Base-by-base conservation (phyloP, 2,113 vertebrate species). In the Ondatra zibethicus region DNA sequence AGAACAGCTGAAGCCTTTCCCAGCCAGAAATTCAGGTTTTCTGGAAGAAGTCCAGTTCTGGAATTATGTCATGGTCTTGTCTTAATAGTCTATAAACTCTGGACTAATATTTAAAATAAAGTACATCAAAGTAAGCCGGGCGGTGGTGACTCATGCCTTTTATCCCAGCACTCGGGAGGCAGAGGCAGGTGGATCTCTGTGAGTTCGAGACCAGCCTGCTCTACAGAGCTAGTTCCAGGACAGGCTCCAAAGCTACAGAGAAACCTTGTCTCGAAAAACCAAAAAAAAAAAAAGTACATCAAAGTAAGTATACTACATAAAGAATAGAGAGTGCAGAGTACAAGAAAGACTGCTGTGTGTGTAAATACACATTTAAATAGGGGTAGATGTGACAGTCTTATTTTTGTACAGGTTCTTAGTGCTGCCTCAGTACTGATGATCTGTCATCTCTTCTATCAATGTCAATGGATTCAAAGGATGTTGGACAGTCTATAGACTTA, bases 31-130 rank as follows among this genome's bases (percentile, higher is more conserved):
- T 76, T 19, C 10, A 93, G 47, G 14, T 58, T 84, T 96, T 93
- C 91, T 97, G 92, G 92, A 86, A 93, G 61, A 73, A 75, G 2
- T 90, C 90, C 84, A 87, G 0, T 85, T 93, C 61, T 94, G 89
- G 82, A 97, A 66, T 76, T 94, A 50, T 75, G 81, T 80, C 81
- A 85, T 39, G 25, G 12, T 78, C 88, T 94, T 94, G 72, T 93
- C 82, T 94, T 78, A 82, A 82, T 96, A 93, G 66, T 89, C 66
- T 91, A 21, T 91, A 97, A 95, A 93, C 50, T 88, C 55, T 86
- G 63, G 29, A 45, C 36, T 63, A 82, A 89, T 77, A 92, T 39
- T 31, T 92, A 89, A 91, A 92, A 52, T 63, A 85, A 93, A 63
- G 52, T 17, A 52, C 42, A 82, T 10, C 75, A 50, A 97, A 88